A percentile compares a stretch with the other conserved stretches of the same genome.
Evolutionary conservation across 1,140 invertebrate genomes (phyloP).

Genomic region (Trichoplusia ni): DNA sequence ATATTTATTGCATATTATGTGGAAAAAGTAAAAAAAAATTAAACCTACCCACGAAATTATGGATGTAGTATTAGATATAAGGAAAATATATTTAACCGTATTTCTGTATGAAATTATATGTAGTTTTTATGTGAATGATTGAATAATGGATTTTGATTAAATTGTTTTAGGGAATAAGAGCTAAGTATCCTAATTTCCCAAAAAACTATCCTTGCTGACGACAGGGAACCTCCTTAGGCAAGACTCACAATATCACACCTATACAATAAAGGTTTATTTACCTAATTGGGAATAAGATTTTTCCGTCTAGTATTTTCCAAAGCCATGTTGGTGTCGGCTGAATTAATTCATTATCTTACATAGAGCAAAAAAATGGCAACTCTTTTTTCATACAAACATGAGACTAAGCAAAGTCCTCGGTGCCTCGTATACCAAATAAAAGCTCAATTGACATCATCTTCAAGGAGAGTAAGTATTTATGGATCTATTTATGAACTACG

Average conservation of each 20-base stretch:
- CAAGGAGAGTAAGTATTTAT: no score
- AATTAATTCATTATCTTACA: no score
- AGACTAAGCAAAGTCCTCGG: no score
- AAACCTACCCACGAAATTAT: slow-evolving; percentile 68
- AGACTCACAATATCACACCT: neutral
- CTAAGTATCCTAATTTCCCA: slow-evolving; percentile 45
- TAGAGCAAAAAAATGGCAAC: no score
- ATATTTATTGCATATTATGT: slow-evolving; percentile 75
- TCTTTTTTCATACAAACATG: no score
- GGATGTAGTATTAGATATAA: slow-evolving; percentile 74
- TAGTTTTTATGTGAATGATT: slow-evolving; percentile 80
- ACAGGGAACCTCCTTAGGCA: no score
- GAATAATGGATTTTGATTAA: slow-evolving; percentile 77
- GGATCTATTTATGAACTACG: no score
- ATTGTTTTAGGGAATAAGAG: slow-evolving; percentile 68
- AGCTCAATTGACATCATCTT: no score
- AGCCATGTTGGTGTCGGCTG: no score
- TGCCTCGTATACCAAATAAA: no score
- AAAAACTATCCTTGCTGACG: slow-evolving; percentile 19
- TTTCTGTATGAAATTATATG: slow-evolving; percentile 82
- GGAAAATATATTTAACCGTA: slow-evolving; percentile 80
- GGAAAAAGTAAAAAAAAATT: slow-evolving; percentile 78
- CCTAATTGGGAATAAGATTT: no score
- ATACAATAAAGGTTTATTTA: neutral
- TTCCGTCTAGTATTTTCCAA: no score